Evolutionary conservation across 1,140 invertebrate genomes (phyloP).

Genomic region (Samia ricini): DNA sequence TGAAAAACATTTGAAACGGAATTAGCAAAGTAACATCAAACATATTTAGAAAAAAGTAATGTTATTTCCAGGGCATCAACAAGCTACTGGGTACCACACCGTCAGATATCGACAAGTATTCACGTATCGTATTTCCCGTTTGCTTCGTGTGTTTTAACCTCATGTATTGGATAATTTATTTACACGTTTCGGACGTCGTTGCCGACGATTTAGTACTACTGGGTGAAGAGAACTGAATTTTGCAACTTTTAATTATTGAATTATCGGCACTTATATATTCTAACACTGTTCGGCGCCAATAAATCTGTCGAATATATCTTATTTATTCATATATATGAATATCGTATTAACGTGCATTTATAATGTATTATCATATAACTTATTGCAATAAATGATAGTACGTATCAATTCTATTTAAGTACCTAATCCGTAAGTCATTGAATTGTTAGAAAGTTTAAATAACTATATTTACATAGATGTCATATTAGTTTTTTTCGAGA

Average conservation of each 20-base stretch:
- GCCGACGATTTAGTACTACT: conserved; percentile 93
- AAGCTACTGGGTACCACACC: conserved; percentile 94
- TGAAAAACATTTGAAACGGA: too few species aligned
- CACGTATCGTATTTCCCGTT: conserved; percentile 96
- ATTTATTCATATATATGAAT: not conserved
- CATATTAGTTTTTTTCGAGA: not conserved
- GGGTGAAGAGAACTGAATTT: conserved; percentile 84
- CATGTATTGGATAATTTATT: conserved; percentile 98
- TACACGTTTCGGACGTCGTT: conserved; percentile 97
- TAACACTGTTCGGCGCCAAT: conserved; percentile 22
- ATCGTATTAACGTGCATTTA: not conserved
- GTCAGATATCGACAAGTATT: conserved; percentile 98
- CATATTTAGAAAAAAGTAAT: conserved; percentile 4
- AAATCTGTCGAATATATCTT: not conserved
- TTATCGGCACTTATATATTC: conserved; percentile 16
- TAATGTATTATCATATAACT: not conserved
- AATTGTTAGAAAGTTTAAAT: not conserved
- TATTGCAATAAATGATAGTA: not conserved
- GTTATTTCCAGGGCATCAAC: conserved; percentile 84
- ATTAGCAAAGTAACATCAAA: too few species aligned
- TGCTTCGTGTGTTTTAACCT: conserved; percentile 98
- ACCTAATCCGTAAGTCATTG: not conserved
- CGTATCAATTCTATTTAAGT: not conserved
- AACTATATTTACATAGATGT: not conserved
- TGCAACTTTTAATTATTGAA: not conserved